Evolutionary conservation across 2,797 vertebrate genomes (phyloP).

Genomic region (Anguilla megastoma): DNA sequence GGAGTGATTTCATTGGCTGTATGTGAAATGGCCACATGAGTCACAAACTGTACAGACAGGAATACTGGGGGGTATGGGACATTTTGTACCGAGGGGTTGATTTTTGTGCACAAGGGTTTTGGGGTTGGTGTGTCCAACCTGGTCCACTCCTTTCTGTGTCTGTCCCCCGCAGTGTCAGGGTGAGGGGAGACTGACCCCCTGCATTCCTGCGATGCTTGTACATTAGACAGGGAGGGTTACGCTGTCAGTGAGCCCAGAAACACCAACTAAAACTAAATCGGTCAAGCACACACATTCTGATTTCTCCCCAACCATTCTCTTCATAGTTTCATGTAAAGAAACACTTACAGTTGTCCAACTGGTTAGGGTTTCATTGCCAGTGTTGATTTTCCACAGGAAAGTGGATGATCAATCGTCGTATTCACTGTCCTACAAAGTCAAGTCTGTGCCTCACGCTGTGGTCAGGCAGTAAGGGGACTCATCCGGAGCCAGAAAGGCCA

Average conservation of each 20-base stretch:
- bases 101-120: neutral
- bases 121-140: neutral
- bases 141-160: conserved; percentile 9
- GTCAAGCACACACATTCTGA: neutral
- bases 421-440: conserved; percentile 61
- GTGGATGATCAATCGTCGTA: conserved; percentile 45
- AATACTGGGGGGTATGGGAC: neutral
- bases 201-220: conserved; percentile 57
- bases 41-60: neutral
- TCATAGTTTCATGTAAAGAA: neutral
- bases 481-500: conserved; percentile 62
- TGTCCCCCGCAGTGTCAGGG: conserved; percentile 28
- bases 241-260: conserved; percentile 46
- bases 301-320: neutral
- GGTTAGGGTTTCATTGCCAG: neutral
- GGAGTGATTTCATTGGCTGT: conserved; percentile 51
- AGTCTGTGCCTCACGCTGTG: conserved; percentile 46
- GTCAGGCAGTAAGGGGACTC: conserved; percentile 58
- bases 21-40: neutral
- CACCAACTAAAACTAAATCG: conserved; percentile 55
- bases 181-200: conserved; percentile 43
- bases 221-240: conserved; percentile 45
- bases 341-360: neutral
- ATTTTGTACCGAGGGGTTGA: neutral
- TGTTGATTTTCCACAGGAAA: neutral